Evolutionary conservation across 2,797 vertebrate species (phyloP).

Genomic region (Cryptoblepharus egeriae): DNA sequence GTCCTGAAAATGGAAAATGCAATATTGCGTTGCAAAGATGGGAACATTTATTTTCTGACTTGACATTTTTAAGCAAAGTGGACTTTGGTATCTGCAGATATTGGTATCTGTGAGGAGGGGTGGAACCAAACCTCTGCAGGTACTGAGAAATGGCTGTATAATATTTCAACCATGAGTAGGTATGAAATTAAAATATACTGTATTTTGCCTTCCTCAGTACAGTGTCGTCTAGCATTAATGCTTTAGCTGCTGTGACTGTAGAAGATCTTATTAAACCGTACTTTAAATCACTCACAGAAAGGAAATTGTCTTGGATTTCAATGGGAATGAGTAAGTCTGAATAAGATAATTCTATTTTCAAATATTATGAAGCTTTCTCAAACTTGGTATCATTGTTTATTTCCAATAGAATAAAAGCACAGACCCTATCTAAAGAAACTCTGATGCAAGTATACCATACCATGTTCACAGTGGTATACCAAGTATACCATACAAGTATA

Average conservation of each 20-base stretch:
- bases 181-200: not conserved
- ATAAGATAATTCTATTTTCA: not conserved
- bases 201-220: constrained; percentile 79
- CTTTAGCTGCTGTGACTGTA: constrained; percentile 90
- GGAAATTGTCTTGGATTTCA: constrained; percentile 84
- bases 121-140: no score
- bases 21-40: no score
- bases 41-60: no score
- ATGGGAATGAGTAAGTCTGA: constrained; percentile 89
- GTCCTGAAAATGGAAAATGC: no score
- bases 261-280: constrained; percentile 88
- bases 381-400: not conserved
- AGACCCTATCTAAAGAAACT: no score
- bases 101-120: no score
- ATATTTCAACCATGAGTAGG: not conserved
- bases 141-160: no score
- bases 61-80: no score
- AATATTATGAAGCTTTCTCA: not conserved
- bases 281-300: constrained; percentile 82
- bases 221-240: constrained; percentile 94
- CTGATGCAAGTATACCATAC: no score
- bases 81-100: no score
- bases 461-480: no score
- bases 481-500: no score
- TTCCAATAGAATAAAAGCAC: not conserved